Evolutionary conservation across 2,888 invertebrate genomes (phyloP).

Genomic region (Campopleginae sp.): DNA sequence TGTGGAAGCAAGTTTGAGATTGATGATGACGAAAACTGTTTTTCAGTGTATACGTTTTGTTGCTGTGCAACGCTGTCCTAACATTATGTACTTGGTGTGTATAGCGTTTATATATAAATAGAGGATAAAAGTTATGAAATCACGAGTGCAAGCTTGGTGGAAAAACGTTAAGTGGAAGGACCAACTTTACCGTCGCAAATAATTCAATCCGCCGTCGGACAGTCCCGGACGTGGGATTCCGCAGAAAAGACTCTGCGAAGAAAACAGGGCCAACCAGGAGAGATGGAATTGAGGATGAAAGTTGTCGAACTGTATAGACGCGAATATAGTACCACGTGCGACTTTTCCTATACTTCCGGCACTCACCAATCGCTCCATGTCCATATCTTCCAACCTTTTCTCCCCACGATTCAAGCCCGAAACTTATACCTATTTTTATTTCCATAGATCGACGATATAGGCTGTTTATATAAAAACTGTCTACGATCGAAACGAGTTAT

Average conservation of each 20-base stretch:
- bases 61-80: neutral
- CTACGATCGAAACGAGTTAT: neutral
- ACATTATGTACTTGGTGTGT: neutral
- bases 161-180: neutral
- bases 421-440: conserved; percentile 17
- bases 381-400: conserved; percentile 16
- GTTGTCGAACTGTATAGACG: conserved; percentile 49
- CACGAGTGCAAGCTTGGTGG: conserved; percentile 24
- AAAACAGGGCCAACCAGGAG: conserved; percentile 38
- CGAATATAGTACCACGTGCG: conserved; percentile 7
- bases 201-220: conserved; percentile 72
- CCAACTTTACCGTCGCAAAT: conserved; percentile 72
- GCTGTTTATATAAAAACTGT: conserved; percentile 9
- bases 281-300: conserved; percentile 54
- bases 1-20: conserved; percentile 9
- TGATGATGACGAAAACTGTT: conserved; percentile 29
- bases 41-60: neutral
- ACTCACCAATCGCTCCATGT: conserved; percentile 16
- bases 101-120: neutral
- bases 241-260: conserved; percentile 30
- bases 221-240: conserved; percentile 51
- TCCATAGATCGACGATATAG: conserved; percentile 38
- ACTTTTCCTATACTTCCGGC: conserved; percentile 8
- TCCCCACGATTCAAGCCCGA: conserved; percentile 6
- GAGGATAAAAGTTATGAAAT: conserved; percentile 26